Evolutionary conservation across 2,113 vertebrate species (phyloP), one percentile per base, ranked within the genome.

Genomic region (Ictalurus punctatus): DNA sequence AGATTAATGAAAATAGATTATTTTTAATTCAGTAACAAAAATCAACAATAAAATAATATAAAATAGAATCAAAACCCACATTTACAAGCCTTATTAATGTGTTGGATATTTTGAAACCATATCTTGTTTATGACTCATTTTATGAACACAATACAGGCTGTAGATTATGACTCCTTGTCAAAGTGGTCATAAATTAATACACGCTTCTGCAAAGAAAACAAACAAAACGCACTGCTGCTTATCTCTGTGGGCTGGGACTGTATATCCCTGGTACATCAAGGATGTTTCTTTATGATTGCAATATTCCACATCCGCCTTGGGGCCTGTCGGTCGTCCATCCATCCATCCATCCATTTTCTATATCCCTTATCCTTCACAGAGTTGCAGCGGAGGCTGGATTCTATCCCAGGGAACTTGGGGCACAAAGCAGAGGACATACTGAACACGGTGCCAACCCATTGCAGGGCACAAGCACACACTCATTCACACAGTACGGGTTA

Each of bases 141-240:
- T n/a, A 54, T 19, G 27, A 21, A 59, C 13, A 8, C 30, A 37
- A 4, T 7, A 40, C 48, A 74, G 67, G 30, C 27, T 81, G n/a
- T 37, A 80, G 30, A 16, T 71, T 87, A 58, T 87, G 76, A 67
- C 63, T 58, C 19, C 14, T 69, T 82, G 17, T 78, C 56, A 86
- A 61, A 37, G 17, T n/a, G 56, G 44, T 23, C 76, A 81, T 81
- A 87, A 87, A 87, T 0, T 87, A 69, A 56, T 87, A 67, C 9
- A 80, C 5, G 2, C 58, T 65, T 25, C 40, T 48, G 52, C 40
- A 30, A 61, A 87, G 9, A 63, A 44, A 65, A 52, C 34, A 78
- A 76, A 86, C 85, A 37, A 19, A 56, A 21, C 10, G 13, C 23
- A 6, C 10, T 19, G 12, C 54, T 40, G 44, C 61, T 82, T 87